Conservation (phyloP, 2,113 vertebrate genomes). For the Cebus imitator region DNA sequence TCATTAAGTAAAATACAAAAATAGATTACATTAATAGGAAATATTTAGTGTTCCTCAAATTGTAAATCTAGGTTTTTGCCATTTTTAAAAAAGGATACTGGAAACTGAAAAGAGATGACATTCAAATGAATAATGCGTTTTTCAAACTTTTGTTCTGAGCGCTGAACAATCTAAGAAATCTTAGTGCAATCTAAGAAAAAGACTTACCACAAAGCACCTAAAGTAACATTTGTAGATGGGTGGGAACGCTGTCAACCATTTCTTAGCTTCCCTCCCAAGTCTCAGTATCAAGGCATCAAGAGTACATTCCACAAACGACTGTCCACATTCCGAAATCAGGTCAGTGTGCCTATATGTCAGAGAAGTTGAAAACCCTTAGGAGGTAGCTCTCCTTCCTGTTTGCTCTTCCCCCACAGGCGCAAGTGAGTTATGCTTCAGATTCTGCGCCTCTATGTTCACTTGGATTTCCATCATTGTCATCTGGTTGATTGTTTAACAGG, state of each 20-base stretch:
- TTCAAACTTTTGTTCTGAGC: constrained; percentile 73
- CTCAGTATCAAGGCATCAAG: neutral
- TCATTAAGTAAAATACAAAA: constrained; percentile 85
- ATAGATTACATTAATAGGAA: constrained; percentile 88
- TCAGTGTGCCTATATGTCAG: neutral
- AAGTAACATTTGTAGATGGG: constrained; percentile 43
- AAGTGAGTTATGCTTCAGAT: constrained; percentile 90
- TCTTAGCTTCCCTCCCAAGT: constrained; percentile 33
- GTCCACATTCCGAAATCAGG: constrained; percentile 54
- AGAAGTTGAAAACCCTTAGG: constrained; percentile 64
- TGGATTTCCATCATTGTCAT: constrained; percentile 77
- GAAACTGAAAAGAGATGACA: constrained; percentile 72
- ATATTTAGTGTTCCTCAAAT: constrained; percentile 83
- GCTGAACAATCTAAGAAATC: constrained; percentile 7
- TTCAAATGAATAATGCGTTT: constrained; percentile 77
- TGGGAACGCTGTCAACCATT: neutral
- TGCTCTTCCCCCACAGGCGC: constrained; percentile 39
- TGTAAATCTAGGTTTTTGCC: constrained; percentile 78
- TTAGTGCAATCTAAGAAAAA: constrained; percentile 64
- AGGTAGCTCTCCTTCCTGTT: constrained; percentile 9
- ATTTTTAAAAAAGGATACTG: constrained; percentile 61
- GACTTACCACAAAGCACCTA: constrained; percentile 48
- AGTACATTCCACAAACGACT: neutral
- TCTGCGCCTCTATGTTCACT: constrained; percentile 88
- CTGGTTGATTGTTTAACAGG: constrained; percentile 88